These are phyloP conservation scores for Lanius collurio DNA, from an alignment of 2,113 vertebrate species.

Conservation along the genomic window DNA sequence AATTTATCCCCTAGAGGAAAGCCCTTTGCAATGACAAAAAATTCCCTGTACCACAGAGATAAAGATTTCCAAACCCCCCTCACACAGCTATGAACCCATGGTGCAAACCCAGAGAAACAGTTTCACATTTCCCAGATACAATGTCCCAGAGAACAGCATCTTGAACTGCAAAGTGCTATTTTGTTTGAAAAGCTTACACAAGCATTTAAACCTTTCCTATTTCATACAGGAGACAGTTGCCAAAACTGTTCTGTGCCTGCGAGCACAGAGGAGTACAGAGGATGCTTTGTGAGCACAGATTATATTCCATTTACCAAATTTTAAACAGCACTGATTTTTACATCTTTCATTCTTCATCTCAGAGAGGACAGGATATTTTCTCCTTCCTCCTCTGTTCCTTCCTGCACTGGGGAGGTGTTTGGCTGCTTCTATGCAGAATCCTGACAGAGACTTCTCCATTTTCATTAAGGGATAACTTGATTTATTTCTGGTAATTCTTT, in stretches of 20 bases:
- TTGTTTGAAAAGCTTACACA: neutral
- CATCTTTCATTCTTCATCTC: neutral
- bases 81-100: rapidly evolving
- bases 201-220: neutral
- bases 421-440: neutral
- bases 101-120: neutral
- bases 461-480: neutral
- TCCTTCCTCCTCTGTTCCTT: neutral
- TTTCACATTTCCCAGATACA: neutral
- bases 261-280: neutral
- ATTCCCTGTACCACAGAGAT: neutral
- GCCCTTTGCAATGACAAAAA: neutral
- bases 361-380: neutral
- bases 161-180: neutral
- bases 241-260: neutral
- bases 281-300: neutral
- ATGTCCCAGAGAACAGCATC: neutral
- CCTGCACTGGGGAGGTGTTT: neutral
- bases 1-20: neutral
- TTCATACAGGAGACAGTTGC: neutral
- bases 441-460: neutral
- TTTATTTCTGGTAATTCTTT: neutral
- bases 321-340: neutral
- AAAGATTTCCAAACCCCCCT: neutral
- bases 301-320: neutral